Base-by-base conservation (phyloP, 2,113 vertebrate species). In the Lamprotornis superbus region DNA sequence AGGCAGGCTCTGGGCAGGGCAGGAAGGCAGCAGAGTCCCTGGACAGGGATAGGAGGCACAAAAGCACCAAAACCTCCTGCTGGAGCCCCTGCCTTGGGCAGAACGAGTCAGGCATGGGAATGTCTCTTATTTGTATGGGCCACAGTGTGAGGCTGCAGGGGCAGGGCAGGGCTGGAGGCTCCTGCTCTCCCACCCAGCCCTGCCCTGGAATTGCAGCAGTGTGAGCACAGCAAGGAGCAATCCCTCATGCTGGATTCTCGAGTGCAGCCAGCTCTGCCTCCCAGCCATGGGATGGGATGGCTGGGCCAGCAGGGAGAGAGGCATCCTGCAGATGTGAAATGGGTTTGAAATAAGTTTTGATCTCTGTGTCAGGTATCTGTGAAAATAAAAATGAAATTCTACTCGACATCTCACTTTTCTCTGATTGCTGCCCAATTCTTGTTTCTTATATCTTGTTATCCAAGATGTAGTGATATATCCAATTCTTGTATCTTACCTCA, bases 381-480 rank as follows among this genome's bases (percentile, higher is more conserved):
- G 65, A 40, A 15, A 28, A 52, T 20, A 40, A 56, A 81, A 82
- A 31, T 10, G 2, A 30, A 65, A 61, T 77, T 69, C 46, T 24
- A 17, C 31, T 28, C 39, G 20, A 12, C 4, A 2, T 5, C 20
- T 69, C 31, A 20, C 50, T 83, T 81, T 30, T 4, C 11, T 2
- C 10, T 2, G 1, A 3, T 27, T 69, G 28, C n/a, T 37, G 37
- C 28, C 44, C 20, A n/a, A 0, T 11, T 33, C 15, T 40, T 24
- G 5, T 85, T 53, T 50, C 49, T 50, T 50, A 9, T 50, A 27
- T 50, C 49, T 50, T 50, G 49, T 50, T 50, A 50, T 10, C 25
- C 25, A 27, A 50, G 25, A 50, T 15, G 6, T 50, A 28, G 2
- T 52, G 15, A 52, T 16, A 52, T 5, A 52, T 52, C 50, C 25